A percentile compares a stretch with the other conserved stretches of the same genome.
Conservation (phyloP, 2,888 invertebrate species). For the Lathronympha strigana region DNA sequence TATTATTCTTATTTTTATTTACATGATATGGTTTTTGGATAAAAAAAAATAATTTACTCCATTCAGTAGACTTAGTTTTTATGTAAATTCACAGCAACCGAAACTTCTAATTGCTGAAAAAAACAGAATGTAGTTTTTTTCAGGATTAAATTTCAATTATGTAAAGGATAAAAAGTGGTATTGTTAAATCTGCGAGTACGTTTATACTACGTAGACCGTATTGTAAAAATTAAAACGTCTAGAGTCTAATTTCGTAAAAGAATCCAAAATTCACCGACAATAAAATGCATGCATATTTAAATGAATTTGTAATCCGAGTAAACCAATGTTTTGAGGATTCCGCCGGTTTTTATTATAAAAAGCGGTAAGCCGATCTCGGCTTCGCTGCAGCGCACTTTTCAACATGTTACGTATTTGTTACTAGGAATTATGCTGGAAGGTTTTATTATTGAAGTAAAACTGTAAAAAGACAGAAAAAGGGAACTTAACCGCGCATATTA, state of each 20-base stretch:
- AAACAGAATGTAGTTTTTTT: too few species aligned
- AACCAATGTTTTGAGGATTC: conserved; percentile 39
- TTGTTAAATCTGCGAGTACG: too few species aligned
- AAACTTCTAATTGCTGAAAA: too few species aligned
- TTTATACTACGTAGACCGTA: too few species aligned
- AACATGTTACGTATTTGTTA: conserved; percentile 26
- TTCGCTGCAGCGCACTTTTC: not conserved
- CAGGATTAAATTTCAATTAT: too few species aligned
- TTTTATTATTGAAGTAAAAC: conserved; percentile 2
- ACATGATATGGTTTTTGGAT: conserved; percentile 1
- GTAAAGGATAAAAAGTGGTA: too few species aligned
- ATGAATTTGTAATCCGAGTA: conserved; percentile 27
- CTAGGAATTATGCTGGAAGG: conserved; percentile 6
- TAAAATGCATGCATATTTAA: conserved; percentile 32
- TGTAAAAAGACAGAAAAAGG: not conserved
- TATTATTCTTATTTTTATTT: conserved; percentile 13
- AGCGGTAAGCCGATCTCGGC: conserved; percentile 28
- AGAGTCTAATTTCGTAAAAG: not conserved
- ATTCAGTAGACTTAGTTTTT: not conserved
- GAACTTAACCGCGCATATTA: not conserved
- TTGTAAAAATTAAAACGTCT: not conserved
- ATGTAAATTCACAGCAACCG: too few species aligned
- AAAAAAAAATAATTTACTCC: not conserved
- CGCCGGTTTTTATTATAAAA: conserved; percentile 26
- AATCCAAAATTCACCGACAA: conserved; percentile 2